phyloP scores from a whole-genome alignment of 2,888 invertebrate genomes.

The Pediacus dermestoides region DNA sequence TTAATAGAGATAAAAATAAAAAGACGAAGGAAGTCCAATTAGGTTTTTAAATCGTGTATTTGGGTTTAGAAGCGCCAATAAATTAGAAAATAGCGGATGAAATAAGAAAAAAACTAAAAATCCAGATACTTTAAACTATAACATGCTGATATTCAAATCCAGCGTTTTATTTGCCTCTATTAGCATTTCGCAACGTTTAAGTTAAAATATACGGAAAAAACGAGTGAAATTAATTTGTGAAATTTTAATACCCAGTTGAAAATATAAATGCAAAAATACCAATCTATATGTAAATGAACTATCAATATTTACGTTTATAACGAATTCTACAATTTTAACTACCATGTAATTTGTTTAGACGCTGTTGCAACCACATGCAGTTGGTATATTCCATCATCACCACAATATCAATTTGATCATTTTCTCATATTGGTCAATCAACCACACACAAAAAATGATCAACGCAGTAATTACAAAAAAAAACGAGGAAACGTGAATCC shows the following conservation, averaged over 20 bases:
- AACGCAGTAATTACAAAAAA: no score
- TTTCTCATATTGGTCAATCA: no score
- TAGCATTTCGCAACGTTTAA: no score
- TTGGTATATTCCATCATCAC: no score
- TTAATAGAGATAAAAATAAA: conserved; percentile 4
- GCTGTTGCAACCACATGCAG: background rate
- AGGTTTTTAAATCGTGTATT: background rate
- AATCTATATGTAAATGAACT: conserved; percentile 43
- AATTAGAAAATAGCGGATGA: no score
- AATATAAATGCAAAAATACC: conserved; percentile 39
- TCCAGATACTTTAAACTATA: no score
- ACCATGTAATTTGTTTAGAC: conserved; percentile 5
- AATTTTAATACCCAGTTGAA: conserved; percentile 26
- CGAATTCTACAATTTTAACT: conserved; percentile 21
- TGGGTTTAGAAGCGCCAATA: no score
- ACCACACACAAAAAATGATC: no score
- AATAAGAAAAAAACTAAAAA: no score
- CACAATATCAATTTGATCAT: no score
- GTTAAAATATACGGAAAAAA: background rate
- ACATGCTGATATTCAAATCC: no score
- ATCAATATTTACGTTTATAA: conserved; percentile 37
- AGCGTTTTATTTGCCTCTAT: no score
- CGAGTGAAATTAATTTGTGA: conserved; percentile 26
- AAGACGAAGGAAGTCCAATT: background rate
- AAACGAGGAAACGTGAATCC: conserved; percentile 8